Base-by-base conservation (phyloP, 2,113 vertebrate genomes). In the Spheniscus mendiculus region DNA sequence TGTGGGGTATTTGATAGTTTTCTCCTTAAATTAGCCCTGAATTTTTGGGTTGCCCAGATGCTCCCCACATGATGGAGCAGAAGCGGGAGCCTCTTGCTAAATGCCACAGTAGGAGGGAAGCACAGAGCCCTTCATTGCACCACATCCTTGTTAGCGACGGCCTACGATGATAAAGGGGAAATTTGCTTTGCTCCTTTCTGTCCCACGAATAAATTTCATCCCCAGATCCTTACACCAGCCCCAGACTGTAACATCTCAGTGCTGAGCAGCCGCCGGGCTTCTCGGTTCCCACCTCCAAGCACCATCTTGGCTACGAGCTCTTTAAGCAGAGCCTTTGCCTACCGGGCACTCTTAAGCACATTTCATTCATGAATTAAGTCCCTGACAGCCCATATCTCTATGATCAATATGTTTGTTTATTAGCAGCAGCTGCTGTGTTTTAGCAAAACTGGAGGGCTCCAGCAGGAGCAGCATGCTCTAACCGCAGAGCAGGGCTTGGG, bases 331-430 rank as follows among this genome's bases (percentile, higher is more conserved):
- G 63, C 63, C 29, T 1, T 89, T 80, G 94, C 98, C 97, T 98
- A 95, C 95, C 7, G 21, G 96, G 92, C 69, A 0, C 97, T 95
- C 97, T 96, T 97, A 97, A 98, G 97, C 95, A 92, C 97, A 97
- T 98, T 98, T 98, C 98, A 98, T 98, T 98, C 98, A 98, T 98
- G 98, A 98, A 98, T 98, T 98, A 98, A 98, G 98, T 98, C 97
- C 97, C 98, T 98, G 98, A 98, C 98, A 98, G 98, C 97, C 97
- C 98, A 98, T 98, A 98, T 98, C 97, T 98, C 95, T 95, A 95
- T 98, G 98, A 99, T 99, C 98, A 98, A 98, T 98, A 98, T 98
- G 98, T 98, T 98, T 98, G 98, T 98, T 98, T 99, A 98, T 98
- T 96, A 98, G 97, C 96, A 98, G 97, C 98, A 98, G 97, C 97